Base-by-base conservation (phyloP, 1,140 invertebrate genomes). In the Heliconius congener region DNA sequence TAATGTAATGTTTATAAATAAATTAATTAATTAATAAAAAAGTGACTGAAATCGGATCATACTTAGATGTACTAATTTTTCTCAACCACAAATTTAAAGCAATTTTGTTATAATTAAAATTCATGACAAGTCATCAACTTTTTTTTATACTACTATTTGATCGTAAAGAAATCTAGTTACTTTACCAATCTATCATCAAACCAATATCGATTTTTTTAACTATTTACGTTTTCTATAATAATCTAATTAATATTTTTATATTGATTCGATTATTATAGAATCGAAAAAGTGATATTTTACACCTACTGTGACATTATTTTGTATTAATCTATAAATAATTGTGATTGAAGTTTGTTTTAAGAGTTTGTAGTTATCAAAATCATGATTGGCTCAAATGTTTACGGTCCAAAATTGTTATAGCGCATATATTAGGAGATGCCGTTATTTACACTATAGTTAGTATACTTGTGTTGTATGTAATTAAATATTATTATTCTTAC, bases 401-500 rank as follows among this genome's bases (percentile, higher is more conserved):
- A 78, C 71, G 89, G 89, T 92, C 89, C 88, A 92, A 91, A 87
- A 82, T 81, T 86, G 82, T 84, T 87, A 83, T 81, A 84, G 84
- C 84, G 84, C 83, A 85, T 88, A 87, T 87, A 88, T 84, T 86
- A 85, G 84, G 80, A 85, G 81, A 86, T 84, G 81, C 79, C 71
- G 79, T 84, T 87, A 88, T 87, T 88, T 88, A 90, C 86, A 90
- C 86, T 87, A 79, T 86, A 89, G 86, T 85, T 87, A 84, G 85
- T 90, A 84, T 89, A 90, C 84, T 84, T 87, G 89, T 88, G 90
- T 88, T 91, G 88, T 90, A 90, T 90, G 87, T 88, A 91, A 90
- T 86, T 87, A 91, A 90, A 92, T 92, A 91, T 88, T 91, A 89
- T 91, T 89, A 87, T 89, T 90, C 89, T 87, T 91, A 88, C 82